These are phyloP conservation scores for Stictocephala bisonia DNA, from an alignment of 2,888 invertebrate genomes.

Conservation along the genomic window DNA sequence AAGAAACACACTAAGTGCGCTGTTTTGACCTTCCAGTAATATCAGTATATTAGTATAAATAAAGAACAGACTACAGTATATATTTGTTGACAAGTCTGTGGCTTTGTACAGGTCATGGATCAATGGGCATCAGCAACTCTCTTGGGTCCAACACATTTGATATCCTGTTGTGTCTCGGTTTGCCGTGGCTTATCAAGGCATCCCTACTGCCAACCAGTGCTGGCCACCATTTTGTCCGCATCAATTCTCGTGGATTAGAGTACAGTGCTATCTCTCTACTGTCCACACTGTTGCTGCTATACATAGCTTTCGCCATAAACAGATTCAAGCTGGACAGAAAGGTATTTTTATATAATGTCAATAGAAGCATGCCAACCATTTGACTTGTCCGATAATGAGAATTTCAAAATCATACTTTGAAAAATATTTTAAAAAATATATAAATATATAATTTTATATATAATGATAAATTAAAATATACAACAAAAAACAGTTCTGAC, in stretches of 20 bases:
- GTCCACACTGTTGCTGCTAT: conserved; percentile 85
- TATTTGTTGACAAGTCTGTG: too few relatives aligned
- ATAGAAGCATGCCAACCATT: too few relatives aligned
- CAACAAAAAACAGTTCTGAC: too few relatives aligned
- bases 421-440: neutral
- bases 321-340: conserved; percentile 88
- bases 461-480: too few relatives aligned
- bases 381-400: neutral
- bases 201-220: conserved; percentile 83
- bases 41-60: too few relatives aligned
- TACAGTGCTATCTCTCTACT: conserved; percentile 91
- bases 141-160: conserved; percentile 93
- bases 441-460: neutral
- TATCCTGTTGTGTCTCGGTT: conserved; percentile 85
- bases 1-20: too few relatives aligned
- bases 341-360: conserved; percentile 64
- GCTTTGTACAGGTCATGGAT: conserved; percentile 78
- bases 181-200: conserved; percentile 91
- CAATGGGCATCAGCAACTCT: conserved; percentile 92
- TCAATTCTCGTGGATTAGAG: conserved; percentile 90
- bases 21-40: too few relatives aligned
- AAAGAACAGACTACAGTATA: too few relatives aligned
- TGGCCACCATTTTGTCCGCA: conserved; percentile 84
- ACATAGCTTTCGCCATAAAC: conserved; percentile 86
- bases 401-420: neutral